Evolutionary conservation across 2,888 invertebrate species (phyloP).

Genomic region (Octodonta nipae): DNA sequence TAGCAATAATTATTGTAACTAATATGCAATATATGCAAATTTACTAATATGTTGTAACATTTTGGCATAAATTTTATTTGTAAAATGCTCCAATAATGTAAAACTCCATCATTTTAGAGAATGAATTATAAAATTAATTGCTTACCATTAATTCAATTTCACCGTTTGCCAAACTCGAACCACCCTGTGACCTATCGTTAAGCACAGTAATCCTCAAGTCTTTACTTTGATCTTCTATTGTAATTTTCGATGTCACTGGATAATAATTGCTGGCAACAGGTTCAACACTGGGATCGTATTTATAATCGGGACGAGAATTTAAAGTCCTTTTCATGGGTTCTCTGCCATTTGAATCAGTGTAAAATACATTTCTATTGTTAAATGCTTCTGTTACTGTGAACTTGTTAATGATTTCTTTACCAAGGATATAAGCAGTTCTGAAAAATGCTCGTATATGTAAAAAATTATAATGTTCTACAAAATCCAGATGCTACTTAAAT

Average conservation of each 20-base stretch:
- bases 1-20: too few relatives aligned
- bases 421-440: too few relatives aligned
- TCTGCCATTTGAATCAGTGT: conserved; percentile 66
- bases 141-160: conserved; percentile 55
- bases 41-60: too few relatives aligned
- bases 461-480: too few relatives aligned
- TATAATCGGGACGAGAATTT: conserved; percentile 46
- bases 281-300: conserved; percentile 34
- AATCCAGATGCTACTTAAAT: too few relatives aligned
- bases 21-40: too few relatives aligned
- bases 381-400: conserved; percentile 15
- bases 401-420: conserved; percentile 6
- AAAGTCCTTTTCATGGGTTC: conserved; percentile 49
- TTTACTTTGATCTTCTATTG: conserved; percentile 36
- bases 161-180: conserved; percentile 40
- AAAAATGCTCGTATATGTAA: too few relatives aligned
- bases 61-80: too few relatives aligned
- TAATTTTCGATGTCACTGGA: conserved; percentile 55
- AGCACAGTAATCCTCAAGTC: conserved; percentile 41
- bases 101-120: too few relatives aligned
- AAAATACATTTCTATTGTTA: conserved; percentile 37
- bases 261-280: conserved; percentile 58
- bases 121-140: too few relatives aligned
- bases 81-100: too few relatives aligned
- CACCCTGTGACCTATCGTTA: conserved; percentile 49